Percentiles rank a stretch among this genome's conserved stretches.
Conservation (phyloP, 2,888 invertebrate species). For the Sesia apiformis region DNA sequence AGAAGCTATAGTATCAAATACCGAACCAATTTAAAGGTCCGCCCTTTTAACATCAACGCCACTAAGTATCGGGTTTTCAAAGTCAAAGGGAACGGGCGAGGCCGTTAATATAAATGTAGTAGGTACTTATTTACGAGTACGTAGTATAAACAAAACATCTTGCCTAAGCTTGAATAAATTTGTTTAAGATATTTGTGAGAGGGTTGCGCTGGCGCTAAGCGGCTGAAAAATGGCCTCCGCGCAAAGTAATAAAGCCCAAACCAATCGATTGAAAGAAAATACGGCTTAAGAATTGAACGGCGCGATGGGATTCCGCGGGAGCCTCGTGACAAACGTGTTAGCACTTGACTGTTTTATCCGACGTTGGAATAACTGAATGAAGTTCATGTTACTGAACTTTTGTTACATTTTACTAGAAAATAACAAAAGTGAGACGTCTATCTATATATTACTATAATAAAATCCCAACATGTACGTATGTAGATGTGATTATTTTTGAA, state of each 20-base stretch:
- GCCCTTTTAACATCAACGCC: neutral
- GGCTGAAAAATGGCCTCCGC: slow-evolving; percentile 26
- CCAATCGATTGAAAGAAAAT: slow-evolving; percentile 28
- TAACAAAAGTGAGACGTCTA: no score
- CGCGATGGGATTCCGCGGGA: neutral
- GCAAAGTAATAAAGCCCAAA: slow-evolving; percentile 26
- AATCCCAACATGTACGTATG: no score
- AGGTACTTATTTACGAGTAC: slow-evolving; percentile 15
- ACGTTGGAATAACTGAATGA: no score
- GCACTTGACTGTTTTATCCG: neutral
- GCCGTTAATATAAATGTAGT: slow-evolving; percentile 12
- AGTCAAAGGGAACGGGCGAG: neutral
- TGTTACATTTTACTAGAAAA: no score
- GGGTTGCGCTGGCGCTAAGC: slow-evolving; percentile 24
- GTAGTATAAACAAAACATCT: slow-evolving; percentile 21
- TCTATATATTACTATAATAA: no score
- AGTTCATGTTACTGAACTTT: no score
- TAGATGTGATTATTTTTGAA: no score
- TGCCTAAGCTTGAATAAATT: slow-evolving; percentile 29
- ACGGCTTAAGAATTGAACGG: slow-evolving; percentile 5
- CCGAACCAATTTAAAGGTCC: neutral
- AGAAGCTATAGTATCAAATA: neutral
- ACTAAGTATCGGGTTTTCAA: neutral
- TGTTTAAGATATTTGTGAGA: slow-evolving; percentile 27
- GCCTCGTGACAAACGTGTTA: neutral